Conservation (phyloP, 2,113 vertebrate species). For the Corythaixoides concolor region DNA sequence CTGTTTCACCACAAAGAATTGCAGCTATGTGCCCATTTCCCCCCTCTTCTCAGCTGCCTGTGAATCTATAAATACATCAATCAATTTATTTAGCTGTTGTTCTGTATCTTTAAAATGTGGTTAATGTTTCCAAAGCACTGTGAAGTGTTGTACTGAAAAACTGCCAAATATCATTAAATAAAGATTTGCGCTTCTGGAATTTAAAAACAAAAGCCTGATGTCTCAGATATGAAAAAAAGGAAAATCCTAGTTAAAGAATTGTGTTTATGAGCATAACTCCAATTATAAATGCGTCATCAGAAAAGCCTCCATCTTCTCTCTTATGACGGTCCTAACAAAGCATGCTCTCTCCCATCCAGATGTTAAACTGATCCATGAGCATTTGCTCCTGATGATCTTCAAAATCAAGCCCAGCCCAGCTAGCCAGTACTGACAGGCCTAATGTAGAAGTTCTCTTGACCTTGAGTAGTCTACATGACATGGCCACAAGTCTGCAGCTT, state of each 20-base stretch:
- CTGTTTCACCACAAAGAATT: neutral
- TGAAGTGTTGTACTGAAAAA: neutral
- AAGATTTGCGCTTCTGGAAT: neutral
- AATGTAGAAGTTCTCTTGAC: neutral
- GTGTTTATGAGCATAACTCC: neutral
- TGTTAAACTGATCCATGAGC: neutral
- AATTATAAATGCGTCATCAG: neutral
- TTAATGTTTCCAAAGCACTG: neutral
- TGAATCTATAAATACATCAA: neutral
- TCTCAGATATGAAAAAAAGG: neutral
- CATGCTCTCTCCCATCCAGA: neutral
- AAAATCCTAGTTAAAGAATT: neutral
- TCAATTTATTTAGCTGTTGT: neutral
- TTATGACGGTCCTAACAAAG: neutral
- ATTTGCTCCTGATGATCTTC: neutral
- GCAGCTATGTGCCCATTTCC: neutral
- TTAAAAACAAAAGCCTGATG: neutral
- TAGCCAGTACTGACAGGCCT: neutral
- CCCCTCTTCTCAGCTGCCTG: neutral
- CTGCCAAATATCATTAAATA: neutral
- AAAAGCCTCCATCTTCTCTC: neutral
- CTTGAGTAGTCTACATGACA: neutral
- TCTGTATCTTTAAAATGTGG: neutral
- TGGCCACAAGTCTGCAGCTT: neutral
- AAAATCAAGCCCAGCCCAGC: neutral